Evolutionary conservation across 2,113 vertebrate genomes (phyloP), one percentile per base, ranked within the genome.

Genomic region (Forbesichthys papilliferus): DNA sequence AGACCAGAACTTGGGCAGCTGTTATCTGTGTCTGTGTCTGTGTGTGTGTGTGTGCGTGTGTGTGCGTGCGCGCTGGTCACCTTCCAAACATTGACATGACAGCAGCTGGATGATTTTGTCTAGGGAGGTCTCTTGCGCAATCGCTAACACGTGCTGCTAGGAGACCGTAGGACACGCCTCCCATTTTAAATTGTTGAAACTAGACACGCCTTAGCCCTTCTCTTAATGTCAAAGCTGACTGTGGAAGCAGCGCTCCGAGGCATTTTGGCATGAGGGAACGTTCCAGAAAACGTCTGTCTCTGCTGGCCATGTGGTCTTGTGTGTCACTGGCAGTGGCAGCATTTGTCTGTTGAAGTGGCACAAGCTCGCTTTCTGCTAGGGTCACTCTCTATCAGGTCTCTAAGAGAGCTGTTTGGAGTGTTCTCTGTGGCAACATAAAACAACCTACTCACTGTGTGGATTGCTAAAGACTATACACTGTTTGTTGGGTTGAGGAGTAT

Each of bases 401-500:
- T 27, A 27, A 68, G 13, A 54, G 34, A 54, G 33, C 48, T 85
- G 81, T 86, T 85, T 75, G 57, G 47, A 62, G 36, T 11, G 0
- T 61, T 86, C 53, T 71, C 84, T 13, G 54, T 76, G 34, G 73
- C 61, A 78, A 76, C 75, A 70, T 78, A 61, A 77, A 77, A 73
- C 46, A 2, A 66, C 65, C 61, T 52, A 6, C 16, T 68, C 48
- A 57, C 61, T 62, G 47, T 66, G 1, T 53, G 33, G 64, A 48
- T 57, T 56, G 63, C 3, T 53, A 70, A 64, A 34, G 61, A 70
- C 61, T 27, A 14, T 18, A 42, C 5, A 16, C 3, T 53, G 52
- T 53, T 27, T 33, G 54, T 56, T 20, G n/a, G 16, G 20, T 18
- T 6, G 54, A 6, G 36, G 14, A 18, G 9, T 55, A 18, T 10